Base-by-base conservation (phyloP, 2,797 vertebrate species). In the Masticophis lateralis region DNA sequence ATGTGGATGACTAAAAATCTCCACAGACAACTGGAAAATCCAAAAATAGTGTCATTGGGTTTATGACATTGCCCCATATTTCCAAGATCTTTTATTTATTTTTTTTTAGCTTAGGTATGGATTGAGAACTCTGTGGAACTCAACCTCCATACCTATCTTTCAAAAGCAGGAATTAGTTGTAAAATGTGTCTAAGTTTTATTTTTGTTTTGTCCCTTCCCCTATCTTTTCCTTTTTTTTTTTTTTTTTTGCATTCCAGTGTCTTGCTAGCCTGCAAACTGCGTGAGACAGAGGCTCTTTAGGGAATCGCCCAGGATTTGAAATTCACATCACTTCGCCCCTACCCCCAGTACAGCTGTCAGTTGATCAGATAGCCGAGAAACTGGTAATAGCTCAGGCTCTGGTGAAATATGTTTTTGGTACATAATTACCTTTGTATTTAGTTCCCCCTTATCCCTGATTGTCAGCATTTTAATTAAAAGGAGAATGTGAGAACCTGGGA, bases 401-500 rank as follows among this genome's bases (percentile, higher is more conserved):
- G 94, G 95, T 97, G 95, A 97, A 98, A 97, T 97, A 96, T 95
- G 95, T 96, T 97, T 97, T 97, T 95, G 96, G 96, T 97, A 96
- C 94, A 97, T 96, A 97, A 97, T 97, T 97, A 96, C 96, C 96
- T 97, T 97, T 97, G 95, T 97, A 97, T 97, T 98, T 97, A 97
- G 96, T 93, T 97, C 92, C 93, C 94, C 95, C 92, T 97, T 97
- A 96, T 97, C 94, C 97, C 94, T 96, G 96, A 95, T 96, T 97
- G 97, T 97, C 97, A 97, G 96, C 95, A 97, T 97, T 98, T 97
- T 98, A 98, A 98, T 98, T 98, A 97, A 98, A 98, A 98, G 94
- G 95, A 97, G 96, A 97, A 95, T 95, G 94, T 94, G 94, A 96
- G 96, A 97, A 97, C 95, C 96, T 96, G 95, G 95, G 96, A 94